Conservation (phyloP, 2,113 vertebrate genomes). For the Lynx canadensis region DNA sequence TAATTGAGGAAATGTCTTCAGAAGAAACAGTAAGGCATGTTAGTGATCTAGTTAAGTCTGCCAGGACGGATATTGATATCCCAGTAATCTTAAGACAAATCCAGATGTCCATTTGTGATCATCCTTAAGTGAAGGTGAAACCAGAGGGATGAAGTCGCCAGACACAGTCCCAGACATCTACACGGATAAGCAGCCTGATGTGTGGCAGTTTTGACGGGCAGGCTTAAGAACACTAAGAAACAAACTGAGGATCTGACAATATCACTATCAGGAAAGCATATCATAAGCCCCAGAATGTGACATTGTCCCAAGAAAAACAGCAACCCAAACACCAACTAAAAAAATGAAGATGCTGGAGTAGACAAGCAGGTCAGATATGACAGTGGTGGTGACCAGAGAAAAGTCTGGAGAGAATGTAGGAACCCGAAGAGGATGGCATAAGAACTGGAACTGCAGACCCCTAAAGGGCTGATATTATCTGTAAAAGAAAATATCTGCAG, state of each 20-base stretch:
- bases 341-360: constrained; percentile 1
- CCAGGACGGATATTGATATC: neutral
- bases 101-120: constrained; percentile 34
- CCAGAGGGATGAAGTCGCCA: constrained; percentile 32
- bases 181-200: constrained; percentile 47
- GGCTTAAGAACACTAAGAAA: constrained; percentile 69
- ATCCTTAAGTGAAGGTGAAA: constrained; percentile 45
- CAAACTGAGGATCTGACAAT: constrained; percentile 71
- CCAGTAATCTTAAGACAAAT: constrained; percentile 56
- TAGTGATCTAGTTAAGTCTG: neutral
- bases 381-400: neutral
- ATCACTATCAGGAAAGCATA: constrained; percentile 70
- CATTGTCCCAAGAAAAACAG: constrained; percentile 72
- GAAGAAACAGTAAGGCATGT: neutral
- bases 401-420: neutral
- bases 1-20: neutral
- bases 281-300: constrained; percentile 67
- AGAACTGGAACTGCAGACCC: constrained; percentile 24
- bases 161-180: constrained; percentile 43
- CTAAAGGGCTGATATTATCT: constrained; percentile 43
- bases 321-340: constrained; percentile 10
- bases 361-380: neutral
- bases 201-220: constrained; percentile 64
- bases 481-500: constrained; percentile 18
- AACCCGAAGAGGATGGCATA: constrained; percentile 7